Base-by-base conservation (phyloP, 2,888 invertebrate genomes). In the Empis livida region DNA sequence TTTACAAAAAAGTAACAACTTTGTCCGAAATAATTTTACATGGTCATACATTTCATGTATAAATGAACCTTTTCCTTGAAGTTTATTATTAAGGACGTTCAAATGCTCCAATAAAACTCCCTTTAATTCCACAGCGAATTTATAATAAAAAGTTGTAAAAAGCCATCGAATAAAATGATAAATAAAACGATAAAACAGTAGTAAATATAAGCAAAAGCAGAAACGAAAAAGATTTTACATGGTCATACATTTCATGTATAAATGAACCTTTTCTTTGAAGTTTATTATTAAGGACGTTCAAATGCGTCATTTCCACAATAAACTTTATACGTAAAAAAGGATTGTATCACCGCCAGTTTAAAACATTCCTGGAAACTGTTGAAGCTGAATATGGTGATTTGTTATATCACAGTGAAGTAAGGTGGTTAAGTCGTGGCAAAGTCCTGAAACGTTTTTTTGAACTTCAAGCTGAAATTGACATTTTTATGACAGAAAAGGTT, bases 341-440 rank as follows among this genome's bases (percentile, higher is more conserved):
- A 38, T 38, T 44, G 37, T 16, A 20, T 17, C 44, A 44, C 14
- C 20, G 44, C 13, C 37, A 44, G 11, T 44, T 44, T 31, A 37
- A 38, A 8, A 38, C 15, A 14, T 44, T 44, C 20, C 27, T 37
- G 15, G 37, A 44, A 44, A 14, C 37, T 13, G 15, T 43, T 35
- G 43, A 32, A 43, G 32, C 42, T 31, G 31, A 43, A 20, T 43
- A 43, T 17, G 15, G 42, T 15, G 42, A 31, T 43, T 31, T 38
- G 13, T 39, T 39, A 17, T 39, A 17, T 20, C 20, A 17, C 20
- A 17, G 17, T 17, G 20, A 39, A 17, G 16, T 17, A 39, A 39
- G 20, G 20, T 39, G 39, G 39, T 20, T 39, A 39, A 39, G 39
- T 20, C 39, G 39, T 4, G 20, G 39, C 39, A 20, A 16, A 20